A percentile compares a stretch with the other conserved stretches of the same genome.
Conservation (phyloP, 2,113 vertebrate genomes). For the Rhea americana region DNA sequence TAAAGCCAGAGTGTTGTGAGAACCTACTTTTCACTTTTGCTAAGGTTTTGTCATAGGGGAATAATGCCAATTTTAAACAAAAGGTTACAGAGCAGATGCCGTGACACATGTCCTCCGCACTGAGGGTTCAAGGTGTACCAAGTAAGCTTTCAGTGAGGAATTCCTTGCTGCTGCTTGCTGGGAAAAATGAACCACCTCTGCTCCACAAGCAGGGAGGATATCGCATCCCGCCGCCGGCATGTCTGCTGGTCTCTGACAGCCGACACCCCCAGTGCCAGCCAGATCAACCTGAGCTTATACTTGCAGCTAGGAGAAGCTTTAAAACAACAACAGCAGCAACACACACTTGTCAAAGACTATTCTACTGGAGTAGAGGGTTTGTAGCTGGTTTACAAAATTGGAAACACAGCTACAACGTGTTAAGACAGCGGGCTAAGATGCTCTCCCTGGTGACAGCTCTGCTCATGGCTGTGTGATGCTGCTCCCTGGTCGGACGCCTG, state of each 20-base stretch:
- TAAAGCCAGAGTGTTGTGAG: background rate
- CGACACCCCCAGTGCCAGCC: background rate
- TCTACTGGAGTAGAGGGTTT: conserved; percentile 5
- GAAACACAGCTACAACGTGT: background rate
- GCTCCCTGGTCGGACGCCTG: background rate
- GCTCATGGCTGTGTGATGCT: background rate
- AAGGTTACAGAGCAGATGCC: background rate
- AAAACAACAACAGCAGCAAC: background rate
- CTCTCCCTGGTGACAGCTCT: conserved; percentile 26
- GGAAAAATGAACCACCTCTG: background rate
- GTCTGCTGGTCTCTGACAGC: background rate
- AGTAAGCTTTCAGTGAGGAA: background rate
- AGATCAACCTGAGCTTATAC: background rate
- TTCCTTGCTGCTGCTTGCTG: background rate
- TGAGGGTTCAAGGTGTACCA: background rate
- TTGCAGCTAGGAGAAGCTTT: background rate
- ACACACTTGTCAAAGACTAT: background rate
- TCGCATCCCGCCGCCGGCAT: background rate
- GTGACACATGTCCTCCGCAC: background rate
- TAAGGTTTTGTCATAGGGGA: background rate
- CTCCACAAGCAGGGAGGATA: background rate
- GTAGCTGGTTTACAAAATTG: conserved; percentile 21
- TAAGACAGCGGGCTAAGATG: background rate
- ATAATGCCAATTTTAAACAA: conserved; percentile 2
- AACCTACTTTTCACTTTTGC: background rate